These are phyloP conservation scores for Indri indri DNA, from an alignment of 2,113 vertebrate genomes.

Conservation along the genomic window DNA sequence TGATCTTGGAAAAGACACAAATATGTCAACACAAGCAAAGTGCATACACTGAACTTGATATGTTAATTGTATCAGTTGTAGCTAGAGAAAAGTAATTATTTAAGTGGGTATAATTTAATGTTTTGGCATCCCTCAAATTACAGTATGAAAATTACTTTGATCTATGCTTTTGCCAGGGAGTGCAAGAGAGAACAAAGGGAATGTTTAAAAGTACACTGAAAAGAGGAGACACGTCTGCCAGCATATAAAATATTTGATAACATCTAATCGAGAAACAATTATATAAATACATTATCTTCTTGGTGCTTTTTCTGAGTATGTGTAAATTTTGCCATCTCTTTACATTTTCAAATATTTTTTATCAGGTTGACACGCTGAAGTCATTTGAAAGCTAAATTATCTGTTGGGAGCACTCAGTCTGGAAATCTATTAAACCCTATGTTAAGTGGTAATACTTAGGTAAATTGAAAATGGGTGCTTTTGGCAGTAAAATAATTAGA, in stretches of 20 bases:
- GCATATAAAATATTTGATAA: background rate
- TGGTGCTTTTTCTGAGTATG: background rate
- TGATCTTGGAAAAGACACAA: conserved; percentile 48
- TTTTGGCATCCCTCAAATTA: conserved; percentile 79
- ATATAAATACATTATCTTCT: background rate
- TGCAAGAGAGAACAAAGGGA: conserved; percentile 15
- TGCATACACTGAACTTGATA: conserved; percentile 55
- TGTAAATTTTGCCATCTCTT: conserved; percentile 8
- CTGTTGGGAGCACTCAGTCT: background rate
- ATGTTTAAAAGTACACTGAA: conserved; percentile 34
- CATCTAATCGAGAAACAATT: conserved; percentile 43
- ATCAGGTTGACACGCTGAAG: background rate
- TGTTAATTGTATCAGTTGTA: conserved; percentile 79
- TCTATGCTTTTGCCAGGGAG: conserved; percentile 60
- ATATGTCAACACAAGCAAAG: conserved; percentile 50
- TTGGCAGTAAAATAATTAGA: background rate
- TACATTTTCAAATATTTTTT: conserved; percentile 48
- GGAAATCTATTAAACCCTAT: background rate
- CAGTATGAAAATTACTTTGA: conserved; percentile 78
- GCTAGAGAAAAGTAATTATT: conserved; percentile 75
- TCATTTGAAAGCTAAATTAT: background rate
- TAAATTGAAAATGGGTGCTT: background rate
- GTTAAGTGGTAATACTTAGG: background rate
- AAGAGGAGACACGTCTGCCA: conserved; percentile 29
- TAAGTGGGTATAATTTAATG: conserved; percentile 77